phyloP scores from a whole-genome alignment of 2,888 invertebrate genomes.

The Cheilosia urbana region DNA sequence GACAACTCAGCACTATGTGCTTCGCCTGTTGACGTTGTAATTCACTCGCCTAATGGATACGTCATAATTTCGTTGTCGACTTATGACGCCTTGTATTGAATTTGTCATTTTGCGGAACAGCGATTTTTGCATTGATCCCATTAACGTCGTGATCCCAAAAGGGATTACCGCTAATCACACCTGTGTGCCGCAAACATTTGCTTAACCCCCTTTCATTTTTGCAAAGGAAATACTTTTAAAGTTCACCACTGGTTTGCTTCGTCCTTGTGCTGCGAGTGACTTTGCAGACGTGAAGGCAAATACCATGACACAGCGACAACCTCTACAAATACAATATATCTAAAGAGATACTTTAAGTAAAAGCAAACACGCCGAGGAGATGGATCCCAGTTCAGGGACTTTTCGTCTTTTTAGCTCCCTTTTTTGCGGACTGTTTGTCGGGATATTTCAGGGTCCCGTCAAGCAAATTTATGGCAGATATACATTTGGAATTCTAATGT shows the following conservation, averaged over 20 bases:
- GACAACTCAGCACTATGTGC: slow-evolving; percentile 8
- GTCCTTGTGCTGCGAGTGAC: slow-evolving; percentile 27
- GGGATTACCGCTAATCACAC: background rate
- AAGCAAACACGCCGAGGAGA: slow-evolving; percentile 15
- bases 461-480: slow-evolving; percentile 46
- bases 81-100: too few relatives aligned
- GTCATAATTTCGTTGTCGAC: slow-evolving; percentile 3
- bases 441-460: background rate
- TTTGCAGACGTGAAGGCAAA: slow-evolving; percentile 27
- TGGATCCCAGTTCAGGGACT: slow-evolving; percentile 34
- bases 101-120: slow-evolving; percentile 50
- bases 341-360: slow-evolving; percentile 41
- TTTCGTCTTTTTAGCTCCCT: background rate
- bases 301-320: slow-evolving; percentile 26
- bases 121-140: slow-evolving; percentile 35
- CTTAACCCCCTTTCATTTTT: slow-evolving; percentile 17
- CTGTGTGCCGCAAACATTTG: slow-evolving; percentile 40
- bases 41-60: slow-evolving; percentile 36
- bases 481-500: slow-evolving; percentile 58
- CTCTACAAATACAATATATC: slow-evolving; percentile 21
- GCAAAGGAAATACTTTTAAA: slow-evolving; percentile 13
- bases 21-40: slow-evolving; percentile 46
- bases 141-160: background rate
- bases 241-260: slow-evolving; percentile 3
- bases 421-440: background rate